Percentiles rank a stretch among this genome's conserved stretches.
phyloP scores from a whole-genome alignment of 2,113 vertebrate species.

The Anoplopoma fimbria region DNA sequence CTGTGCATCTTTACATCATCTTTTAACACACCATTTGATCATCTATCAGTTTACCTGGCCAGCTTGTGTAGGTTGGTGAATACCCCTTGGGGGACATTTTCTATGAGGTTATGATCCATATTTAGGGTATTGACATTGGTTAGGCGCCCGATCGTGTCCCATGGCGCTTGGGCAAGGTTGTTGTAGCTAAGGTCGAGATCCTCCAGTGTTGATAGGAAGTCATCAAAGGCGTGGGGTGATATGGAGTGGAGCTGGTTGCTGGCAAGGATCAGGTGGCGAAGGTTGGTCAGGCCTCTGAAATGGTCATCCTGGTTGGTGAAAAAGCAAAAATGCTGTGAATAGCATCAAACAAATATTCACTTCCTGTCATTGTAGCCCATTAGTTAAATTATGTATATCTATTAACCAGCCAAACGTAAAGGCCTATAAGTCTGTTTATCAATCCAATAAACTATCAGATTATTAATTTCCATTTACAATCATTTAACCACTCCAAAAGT shows the following conservation, averaged over 20 bases:
- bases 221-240: constrained; percentile 89
- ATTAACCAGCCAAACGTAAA: background rate
- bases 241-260: constrained; percentile 94
- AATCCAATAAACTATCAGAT: background rate
- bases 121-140: constrained; percentile 94
- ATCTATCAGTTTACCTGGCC: constrained; percentile 75
- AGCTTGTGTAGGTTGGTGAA: constrained; percentile 96
- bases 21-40: background rate
- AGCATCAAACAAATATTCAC: background rate
- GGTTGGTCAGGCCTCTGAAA: constrained; percentile 90
- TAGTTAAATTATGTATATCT: background rate
- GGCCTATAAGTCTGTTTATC: background rate
- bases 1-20: background rate
- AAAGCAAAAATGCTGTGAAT: background rate
- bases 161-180: constrained; percentile 90
- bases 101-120: constrained; percentile 95
- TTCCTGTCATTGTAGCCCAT: background rate
- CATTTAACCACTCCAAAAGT: background rate
- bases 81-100: constrained; percentile 91
- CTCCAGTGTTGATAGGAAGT: constrained; percentile 91
- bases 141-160: constrained; percentile 90
- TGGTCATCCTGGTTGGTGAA: constrained; percentile 85
- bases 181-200: constrained; percentile 98
- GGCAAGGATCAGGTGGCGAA: constrained; percentile 92
- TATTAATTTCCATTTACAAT: background rate